These are phyloP conservation scores for Xestia rhomboidea DNA, from an alignment of 2,888 invertebrate species.

Conservation along the genomic window DNA sequence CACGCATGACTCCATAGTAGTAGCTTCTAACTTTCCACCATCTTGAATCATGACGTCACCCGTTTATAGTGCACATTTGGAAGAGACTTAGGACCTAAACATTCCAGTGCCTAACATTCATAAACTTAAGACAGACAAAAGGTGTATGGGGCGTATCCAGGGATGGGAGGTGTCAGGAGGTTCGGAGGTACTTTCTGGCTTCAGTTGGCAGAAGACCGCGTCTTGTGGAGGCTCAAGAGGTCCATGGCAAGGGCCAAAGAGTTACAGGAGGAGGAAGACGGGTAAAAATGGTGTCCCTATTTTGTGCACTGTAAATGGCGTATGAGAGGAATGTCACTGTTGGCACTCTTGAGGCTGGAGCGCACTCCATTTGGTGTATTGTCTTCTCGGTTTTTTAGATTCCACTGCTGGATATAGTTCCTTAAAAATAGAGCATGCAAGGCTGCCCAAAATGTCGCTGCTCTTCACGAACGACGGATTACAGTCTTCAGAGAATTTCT, in stretches of 20 bases:
- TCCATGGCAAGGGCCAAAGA: slow-evolving; percentile 64
- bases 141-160: slow-evolving; percentile 64
- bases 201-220: slow-evolving; percentile 63
- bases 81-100: slow-evolving; percentile 25
- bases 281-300: slow-evolving; percentile 63
- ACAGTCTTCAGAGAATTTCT: background rate
- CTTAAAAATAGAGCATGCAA: background rate
- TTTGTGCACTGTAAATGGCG: slow-evolving; percentile 71
- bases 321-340: slow-evolving; percentile 55
- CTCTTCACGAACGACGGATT: background rate
- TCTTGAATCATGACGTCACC: slow-evolving; percentile 46
- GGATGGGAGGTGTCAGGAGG: slow-evolving; percentile 62
- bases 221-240: slow-evolving; percentile 66
- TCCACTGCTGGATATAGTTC: slow-evolving; percentile 22
- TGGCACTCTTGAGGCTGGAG: slow-evolving; percentile 52
- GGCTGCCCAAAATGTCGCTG: background rate
- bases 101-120: slow-evolving; percentile 57
- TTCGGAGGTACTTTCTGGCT: slow-evolving; percentile 67
- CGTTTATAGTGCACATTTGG: slow-evolving; percentile 68
- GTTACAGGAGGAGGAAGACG: slow-evolving; percentile 66
- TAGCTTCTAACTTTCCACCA: slow-evolving; percentile 58
- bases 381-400: slow-evolving; percentile 5
- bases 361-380: slow-evolving; percentile 41
- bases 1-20: slow-evolving; percentile 58
- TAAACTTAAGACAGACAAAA: slow-evolving; percentile 64